Evolutionary conservation across 2,113 vertebrate species (phyloP).

Genomic region (Bothrops jararaca): DNA sequence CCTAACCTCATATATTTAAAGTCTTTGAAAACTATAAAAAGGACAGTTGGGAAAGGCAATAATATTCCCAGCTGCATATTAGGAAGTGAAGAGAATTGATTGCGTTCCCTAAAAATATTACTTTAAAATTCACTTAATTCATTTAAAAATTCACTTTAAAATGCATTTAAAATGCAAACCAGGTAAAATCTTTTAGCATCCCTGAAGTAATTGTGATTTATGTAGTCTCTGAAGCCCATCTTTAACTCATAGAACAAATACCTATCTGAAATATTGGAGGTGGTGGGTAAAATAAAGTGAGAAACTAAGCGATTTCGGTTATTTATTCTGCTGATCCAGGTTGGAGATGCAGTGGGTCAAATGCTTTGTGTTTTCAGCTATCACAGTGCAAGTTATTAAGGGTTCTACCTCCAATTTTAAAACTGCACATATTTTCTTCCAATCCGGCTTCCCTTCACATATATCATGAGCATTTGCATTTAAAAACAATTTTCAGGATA

Average conservation of each 20-base stretch:
- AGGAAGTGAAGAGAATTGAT: not conserved
- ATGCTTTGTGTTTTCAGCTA: not conserved
- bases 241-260: not conserved
- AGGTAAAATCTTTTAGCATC: not conserved
- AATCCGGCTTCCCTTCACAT: not conserved
- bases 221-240: not conserved
- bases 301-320: not conserved
- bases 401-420: not conserved
- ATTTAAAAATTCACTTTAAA: not conserved
- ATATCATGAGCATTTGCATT: not conserved
- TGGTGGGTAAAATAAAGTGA: not conserved
- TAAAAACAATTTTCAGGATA: not conserved
- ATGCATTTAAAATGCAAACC: too few species aligned
- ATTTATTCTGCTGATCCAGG: not conserved
- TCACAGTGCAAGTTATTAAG: not conserved
- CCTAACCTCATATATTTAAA: not conserved
- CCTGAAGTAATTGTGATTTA: not conserved
- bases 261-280: not conserved
- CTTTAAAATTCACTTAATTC: not conserved
- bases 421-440: not conserved
- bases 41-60: not conserved
- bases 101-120: not conserved
- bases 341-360: not conserved
- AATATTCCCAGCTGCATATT: not conserved
- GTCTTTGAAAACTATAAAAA: not conserved